These are phyloP conservation scores for Sorex araneus DNA, from an alignment of 2,113 vertebrate species.

Conservation along the genomic window DNA sequence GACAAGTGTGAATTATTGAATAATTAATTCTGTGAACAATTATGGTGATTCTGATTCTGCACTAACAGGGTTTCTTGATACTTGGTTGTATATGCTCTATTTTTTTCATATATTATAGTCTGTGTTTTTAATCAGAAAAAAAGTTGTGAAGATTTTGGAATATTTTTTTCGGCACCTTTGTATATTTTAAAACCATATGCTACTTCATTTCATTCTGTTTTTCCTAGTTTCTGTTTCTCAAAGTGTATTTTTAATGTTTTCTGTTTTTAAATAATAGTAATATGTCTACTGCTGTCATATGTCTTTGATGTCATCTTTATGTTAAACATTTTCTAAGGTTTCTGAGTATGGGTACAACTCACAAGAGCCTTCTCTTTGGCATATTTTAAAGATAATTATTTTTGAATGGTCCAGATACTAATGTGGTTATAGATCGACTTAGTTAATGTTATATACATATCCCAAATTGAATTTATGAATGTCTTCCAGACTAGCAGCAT, in stretches of 20 bases:
- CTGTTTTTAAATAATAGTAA: conserved; percentile 24
- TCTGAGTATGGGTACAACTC: neutral
- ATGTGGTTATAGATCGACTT: conserved; percentile 31
- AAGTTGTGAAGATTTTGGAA: conserved; percentile 7
- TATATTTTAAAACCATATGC: conserved; percentile 41
- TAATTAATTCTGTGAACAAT: neutral
- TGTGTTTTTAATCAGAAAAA: conserved; percentile 34
- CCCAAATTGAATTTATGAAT: conserved; percentile 28
- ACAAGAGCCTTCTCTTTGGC: neutral
- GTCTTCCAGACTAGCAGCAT: neutral
- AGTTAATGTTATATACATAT: conserved; percentile 16
- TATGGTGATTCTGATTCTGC: neutral
- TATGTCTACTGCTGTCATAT: neutral
- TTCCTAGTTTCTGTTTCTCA: neutral
- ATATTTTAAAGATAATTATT: conserved; percentile 55
- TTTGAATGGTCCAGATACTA: conserved; percentile 25
- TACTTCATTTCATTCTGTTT: conserved; percentile 26
- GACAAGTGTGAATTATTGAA: neutral
- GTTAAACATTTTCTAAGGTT: conserved; percentile 56
- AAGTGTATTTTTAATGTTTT: neutral
- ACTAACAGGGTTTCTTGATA: conserved; percentile 11
- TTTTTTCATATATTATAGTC: conserved; percentile 17
- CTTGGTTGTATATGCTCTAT: neutral
- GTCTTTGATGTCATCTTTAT: conserved; percentile 49
- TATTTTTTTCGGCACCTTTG: conserved; percentile 24